These are phyloP conservation scores for Drosophila neotestacea DNA, from an alignment of 2,888 invertebrate genomes.

Conservation along the genomic window DNA sequence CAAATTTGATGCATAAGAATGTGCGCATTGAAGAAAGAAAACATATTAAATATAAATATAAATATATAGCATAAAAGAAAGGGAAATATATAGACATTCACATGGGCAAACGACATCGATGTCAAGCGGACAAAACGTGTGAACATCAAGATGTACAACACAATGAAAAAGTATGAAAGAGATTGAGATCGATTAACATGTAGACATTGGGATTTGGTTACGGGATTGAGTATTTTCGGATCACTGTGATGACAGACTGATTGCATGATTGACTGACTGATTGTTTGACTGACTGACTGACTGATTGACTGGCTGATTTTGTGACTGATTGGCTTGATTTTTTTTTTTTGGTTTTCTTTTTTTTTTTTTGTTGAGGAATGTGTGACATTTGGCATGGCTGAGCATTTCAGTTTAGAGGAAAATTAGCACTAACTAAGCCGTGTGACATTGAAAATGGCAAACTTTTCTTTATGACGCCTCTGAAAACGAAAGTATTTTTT, in stretches of 20 bases:
- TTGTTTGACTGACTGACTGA: constrained; percentile 41
- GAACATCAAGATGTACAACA: constrained; percentile 18
- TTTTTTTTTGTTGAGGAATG: neutral
- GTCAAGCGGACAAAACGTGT: constrained; percentile 12
- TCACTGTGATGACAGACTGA: constrained; percentile 27
- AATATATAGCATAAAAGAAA: constrained; percentile 24
- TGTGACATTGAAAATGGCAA: constrained; percentile 51
- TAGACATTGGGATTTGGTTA: constrained; percentile 21
- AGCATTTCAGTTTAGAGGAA: constrained; percentile 39
- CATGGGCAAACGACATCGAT: constrained; percentile 22
- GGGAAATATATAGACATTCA: constrained; percentile 51
- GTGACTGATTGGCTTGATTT: constrained; percentile 30
- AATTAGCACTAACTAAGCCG: constrained; percentile 37
- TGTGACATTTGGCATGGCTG: constrained; percentile 33
- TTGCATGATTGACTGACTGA: constrained; percentile 36
- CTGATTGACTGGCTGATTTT: constrained; percentile 17
- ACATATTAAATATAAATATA: constrained; percentile 3
- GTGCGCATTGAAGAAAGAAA: constrained; percentile 51
- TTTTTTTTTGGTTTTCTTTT: no score
- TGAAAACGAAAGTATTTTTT: constrained; percentile 47
- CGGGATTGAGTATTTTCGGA: constrained; percentile 13
- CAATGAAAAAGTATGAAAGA: constrained; percentile 47
- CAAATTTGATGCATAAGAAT: constrained; percentile 69
- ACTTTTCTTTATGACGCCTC: constrained; percentile 28
- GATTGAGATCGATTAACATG: constrained; percentile 20